Evolutionary conservation across 2,113 vertebrate species (phyloP), one percentile per base, ranked within the genome.

Genomic region (Pachyramphus minor): DNA sequence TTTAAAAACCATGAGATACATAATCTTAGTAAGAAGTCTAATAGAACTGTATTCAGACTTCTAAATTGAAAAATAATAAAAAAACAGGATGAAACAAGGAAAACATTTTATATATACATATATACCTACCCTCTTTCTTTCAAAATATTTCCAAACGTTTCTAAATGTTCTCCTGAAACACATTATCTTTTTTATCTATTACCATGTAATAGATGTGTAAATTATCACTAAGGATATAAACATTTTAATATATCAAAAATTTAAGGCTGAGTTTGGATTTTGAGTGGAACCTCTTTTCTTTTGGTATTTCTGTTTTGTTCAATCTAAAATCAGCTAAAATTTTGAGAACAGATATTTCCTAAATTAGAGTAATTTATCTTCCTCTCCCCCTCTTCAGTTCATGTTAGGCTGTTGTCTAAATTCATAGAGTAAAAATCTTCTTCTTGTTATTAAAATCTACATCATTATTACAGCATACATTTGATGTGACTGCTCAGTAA

Each of bases 61-160:
- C 13, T 12, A 39, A 78, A 18, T 59, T 0, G 1, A 63, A 66
- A 92, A 67, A 55, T 13, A 67, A 6, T 19, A 69, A 60, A 8
- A 8, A 82, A 77, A 60, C 21, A 1, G 8, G 1, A 0, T 10
- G 35, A 90, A 81, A 25, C n/a, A 16, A 87, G 21, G 14, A 69
- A 77, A 91, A 41, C 0, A 0, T 3, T 41, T 5, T 17, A 7
- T 3, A 10, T 13, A 27, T 18, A 19, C 3, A n/a, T 4, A 55
- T 30, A 50, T 5, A 19, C 5, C 27, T 42, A 37, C 4, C 1
- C 0, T 3, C 4, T 49, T 71, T 52, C 30, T 74, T 89, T 44
- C 6, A 58, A 39, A n/a, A n/a, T n/a, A n/a, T n/a, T n/a, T n/a
- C n/a, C n/a, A n/a, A 72, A 59, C 19, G 5, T 76, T 94, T 92